Conservation (phyloP, 2,797 vertebrate species). For the Hypotaenidia okinawae region DNA sequence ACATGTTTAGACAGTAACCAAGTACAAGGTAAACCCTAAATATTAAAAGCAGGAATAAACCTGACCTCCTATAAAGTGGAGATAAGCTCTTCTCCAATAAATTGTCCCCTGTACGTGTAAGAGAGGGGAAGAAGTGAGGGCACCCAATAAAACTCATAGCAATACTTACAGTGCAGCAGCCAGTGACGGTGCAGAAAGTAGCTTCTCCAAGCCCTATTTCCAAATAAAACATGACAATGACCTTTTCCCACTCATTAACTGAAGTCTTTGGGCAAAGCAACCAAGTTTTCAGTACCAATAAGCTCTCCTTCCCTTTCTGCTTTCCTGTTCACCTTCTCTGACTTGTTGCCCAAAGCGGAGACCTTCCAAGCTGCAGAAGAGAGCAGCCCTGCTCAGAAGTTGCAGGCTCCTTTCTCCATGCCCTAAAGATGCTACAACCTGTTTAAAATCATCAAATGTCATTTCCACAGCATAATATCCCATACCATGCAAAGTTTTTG, state of each 20-base stretch:
- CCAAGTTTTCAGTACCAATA: neutral
- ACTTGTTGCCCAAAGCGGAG: neutral
- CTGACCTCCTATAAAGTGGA: neutral
- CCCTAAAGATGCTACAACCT: neutral
- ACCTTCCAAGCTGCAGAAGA: neutral
- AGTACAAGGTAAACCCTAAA: neutral
- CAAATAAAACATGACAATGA: neutral
- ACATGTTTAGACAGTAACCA: rapidly evolving
- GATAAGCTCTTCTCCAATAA: neutral
- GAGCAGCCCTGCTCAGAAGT: neutral
- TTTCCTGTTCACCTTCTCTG: neutral
- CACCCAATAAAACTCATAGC: neutral
- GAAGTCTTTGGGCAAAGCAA: neutral
- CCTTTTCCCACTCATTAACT: neutral
- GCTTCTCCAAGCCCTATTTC: neutral
- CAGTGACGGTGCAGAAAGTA: neutral
- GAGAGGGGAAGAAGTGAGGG: neutral
- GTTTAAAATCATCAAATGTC: neutral
- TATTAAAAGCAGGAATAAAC: neutral
- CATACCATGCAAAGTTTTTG: neutral
- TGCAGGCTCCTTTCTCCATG: neutral
- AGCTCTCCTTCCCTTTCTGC: neutral
- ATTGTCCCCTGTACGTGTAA: rapidly evolving
- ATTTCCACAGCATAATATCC: neutral
- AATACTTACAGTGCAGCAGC: neutral